Base-by-base conservation (phyloP, 2,797 vertebrate genomes). In the Danionella dracula region DNA sequence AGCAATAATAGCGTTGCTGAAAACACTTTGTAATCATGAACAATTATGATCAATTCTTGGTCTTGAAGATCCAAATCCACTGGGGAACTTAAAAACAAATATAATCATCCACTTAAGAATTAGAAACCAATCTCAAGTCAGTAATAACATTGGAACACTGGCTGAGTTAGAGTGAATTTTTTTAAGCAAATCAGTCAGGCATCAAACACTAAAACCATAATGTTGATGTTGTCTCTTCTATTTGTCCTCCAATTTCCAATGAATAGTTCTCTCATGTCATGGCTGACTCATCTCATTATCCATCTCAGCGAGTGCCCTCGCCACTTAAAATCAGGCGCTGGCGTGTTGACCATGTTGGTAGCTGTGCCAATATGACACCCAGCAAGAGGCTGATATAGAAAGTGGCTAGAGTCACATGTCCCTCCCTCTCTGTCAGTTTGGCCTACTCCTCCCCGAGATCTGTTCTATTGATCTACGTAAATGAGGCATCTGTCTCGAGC, bases 221-320 rank as follows among this genome's bases (percentile, higher is more conserved):
- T 27, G 23, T 23, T n/a, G 9, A 16, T 38, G 40, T 44, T 27
- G 15, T 41, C 16, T 23, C 27, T 41, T 19, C 13, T 70, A 56
- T 57, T 60, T 53, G 58, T 66, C 67, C 77, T 76, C 63, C 68
- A 45, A 68, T 64, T 73, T 62, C 21, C 6, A 27, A 3, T 27
- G 23, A 6, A 27, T 6, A 27, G 23, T 69, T 66, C 62, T 69
- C 35, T 66, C 68, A 72, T 48, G 68, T 85, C 83, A 85, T 62
- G 71, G 76, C 75, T 83, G 84, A 87, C 78, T 87, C 84, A 86
- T 84, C 86, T 78, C 81, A 86, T 87, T 89, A 86, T 82, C 79
- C 84, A 80, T 86, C 81, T 86, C 87, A 85, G 82, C 17, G 46
- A 64, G 55, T 68, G 66, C 38, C 66, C 68, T 68, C 44, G 8